Evolutionary conservation across 37 sponge, comb jelly and placozoan genomes (phyloP).

Genomic region (Corticium candelabrum): DNA sequence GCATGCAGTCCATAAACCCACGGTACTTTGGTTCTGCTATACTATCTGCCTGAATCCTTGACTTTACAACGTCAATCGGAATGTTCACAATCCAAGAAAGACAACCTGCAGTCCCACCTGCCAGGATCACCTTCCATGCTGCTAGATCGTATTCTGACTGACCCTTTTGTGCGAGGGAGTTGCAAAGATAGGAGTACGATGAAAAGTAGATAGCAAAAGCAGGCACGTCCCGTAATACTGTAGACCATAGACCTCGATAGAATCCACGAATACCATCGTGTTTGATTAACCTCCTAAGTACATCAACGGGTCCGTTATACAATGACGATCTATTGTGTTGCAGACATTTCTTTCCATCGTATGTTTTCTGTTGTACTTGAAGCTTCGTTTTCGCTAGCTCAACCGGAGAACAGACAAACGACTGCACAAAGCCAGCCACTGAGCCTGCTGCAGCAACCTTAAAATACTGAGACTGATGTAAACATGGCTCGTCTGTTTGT

Average conservation of each 20-base stretch:
- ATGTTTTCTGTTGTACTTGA: conserved; percentile 49
- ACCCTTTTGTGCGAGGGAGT: too few relatives aligned
- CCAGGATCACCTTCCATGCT: neutral
- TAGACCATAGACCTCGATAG: neutral
- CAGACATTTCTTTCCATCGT: neutral
- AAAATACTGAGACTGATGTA: neutral
- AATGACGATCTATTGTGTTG: neutral
- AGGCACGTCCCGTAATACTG: neutral
- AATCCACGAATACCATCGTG: neutral
- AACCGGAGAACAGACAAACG: conserved; percentile 37
- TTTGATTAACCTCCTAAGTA: neutral
- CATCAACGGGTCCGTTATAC: neutral
- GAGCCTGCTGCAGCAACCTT: conserved; percentile 40
- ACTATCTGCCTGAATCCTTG: conserved; percentile 8
- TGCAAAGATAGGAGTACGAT: neutral
- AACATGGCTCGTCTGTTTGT: too few relatives aligned
- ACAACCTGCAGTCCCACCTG: neutral
- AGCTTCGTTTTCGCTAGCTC: conserved; percentile 71
- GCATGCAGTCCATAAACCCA: neutral
- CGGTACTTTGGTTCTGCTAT: neutral
- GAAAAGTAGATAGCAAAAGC: neutral
- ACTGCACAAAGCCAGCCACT: conserved; percentile 52
- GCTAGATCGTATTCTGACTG: too few relatives aligned
- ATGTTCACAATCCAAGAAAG: neutral
- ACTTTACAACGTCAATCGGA: conserved; percentile 11